These are phyloP conservation scores for Megaceryle maxima DNA, from an alignment of 2,113 vertebrate genomes.

Conservation along the genomic window DNA sequence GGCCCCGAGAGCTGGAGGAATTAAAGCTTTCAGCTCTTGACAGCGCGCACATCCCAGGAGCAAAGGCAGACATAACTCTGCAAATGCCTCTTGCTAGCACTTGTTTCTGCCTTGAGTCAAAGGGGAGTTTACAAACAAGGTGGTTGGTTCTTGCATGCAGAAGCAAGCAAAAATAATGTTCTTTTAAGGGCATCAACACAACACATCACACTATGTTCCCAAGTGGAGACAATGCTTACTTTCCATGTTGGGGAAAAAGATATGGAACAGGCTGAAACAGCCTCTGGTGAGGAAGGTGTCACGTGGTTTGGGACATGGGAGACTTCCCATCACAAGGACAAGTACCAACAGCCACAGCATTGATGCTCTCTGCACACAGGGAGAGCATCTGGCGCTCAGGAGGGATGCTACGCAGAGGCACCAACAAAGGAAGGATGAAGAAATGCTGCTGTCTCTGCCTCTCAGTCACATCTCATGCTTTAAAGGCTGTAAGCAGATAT, in stretches of 20 bases:
- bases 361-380: rapidly evolving
- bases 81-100: rapidly evolving
- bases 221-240: rapidly evolving
- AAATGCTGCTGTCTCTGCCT: neutral
- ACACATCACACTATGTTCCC: neutral
- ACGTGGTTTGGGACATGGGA: neutral
- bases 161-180: neutral
- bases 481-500: neutral
- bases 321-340: neutral
- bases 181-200: neutral
- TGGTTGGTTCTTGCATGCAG: rapidly evolving
- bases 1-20: neutral
- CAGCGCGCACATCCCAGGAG: neutral
- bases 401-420: neutral
- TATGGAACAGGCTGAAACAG: rapidly evolving
- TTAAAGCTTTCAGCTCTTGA: neutral
- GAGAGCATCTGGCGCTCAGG: rapidly evolving
- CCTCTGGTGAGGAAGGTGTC: neutral
- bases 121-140: neutral
- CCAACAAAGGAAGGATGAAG: rapidly evolving
- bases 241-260: neutral
- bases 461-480: neutral
- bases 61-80: neutral
- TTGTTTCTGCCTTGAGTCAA: neutral
- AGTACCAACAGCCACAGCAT: rapidly evolving